phyloP scores from a whole-genome alignment of 1,140 invertebrate species.

The Zaprionus taronus region DNA sequence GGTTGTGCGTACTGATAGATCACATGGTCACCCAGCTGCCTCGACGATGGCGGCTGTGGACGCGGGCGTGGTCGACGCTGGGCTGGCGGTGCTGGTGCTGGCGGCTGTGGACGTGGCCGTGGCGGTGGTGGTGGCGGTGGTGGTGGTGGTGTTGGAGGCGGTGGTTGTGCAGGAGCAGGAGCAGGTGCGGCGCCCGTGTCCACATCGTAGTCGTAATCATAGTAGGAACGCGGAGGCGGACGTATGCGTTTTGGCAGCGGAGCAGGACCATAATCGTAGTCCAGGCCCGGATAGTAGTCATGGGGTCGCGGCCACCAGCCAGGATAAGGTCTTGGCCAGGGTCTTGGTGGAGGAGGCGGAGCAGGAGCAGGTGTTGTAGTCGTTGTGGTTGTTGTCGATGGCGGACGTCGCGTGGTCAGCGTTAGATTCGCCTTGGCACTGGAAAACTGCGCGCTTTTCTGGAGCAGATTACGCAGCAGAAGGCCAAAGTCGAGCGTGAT shows the following conservation, averaged over 20 bases:
- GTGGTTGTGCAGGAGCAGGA: constrained; percentile 18
- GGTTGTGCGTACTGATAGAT: constrained; percentile 80
- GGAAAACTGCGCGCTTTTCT: constrained; percentile 67
- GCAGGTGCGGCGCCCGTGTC: constrained; percentile 5
- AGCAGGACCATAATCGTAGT: constrained; percentile 49
- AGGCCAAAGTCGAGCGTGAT: constrained; percentile 67
- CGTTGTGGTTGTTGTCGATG: constrained; percentile 29
- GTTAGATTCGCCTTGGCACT: constrained; percentile 55
- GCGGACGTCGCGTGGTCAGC: constrained; percentile 40
- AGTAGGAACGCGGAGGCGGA: constrained; percentile 46
- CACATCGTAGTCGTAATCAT: constrained; percentile 62
- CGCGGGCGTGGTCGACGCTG: constrained; percentile 27
- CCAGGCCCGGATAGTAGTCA: constrained; percentile 47
- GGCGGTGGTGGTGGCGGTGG: constrained; percentile 6
- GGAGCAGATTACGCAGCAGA: constrained; percentile 62
- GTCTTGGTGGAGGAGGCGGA: constrained; percentile 22
- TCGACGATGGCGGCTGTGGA: constrained; percentile 9
- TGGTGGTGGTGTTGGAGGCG: constrained; percentile 11
- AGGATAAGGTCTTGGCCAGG: constrained; percentile 27
- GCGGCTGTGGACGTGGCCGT: constrained; percentile 9
- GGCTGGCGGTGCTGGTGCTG: constrained; percentile 22
- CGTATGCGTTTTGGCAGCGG: constrained; percentile 32
- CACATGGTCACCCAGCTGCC: constrained; percentile 59
- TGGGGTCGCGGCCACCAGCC: constrained; percentile 55
- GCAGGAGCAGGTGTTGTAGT: constrained; percentile 26